A percentile compares a stretch with the other conserved stretches of the same genome.
phyloP scores from a whole-genome alignment of 1,140 invertebrate genomes.

The Charaxes varanes region DNA sequence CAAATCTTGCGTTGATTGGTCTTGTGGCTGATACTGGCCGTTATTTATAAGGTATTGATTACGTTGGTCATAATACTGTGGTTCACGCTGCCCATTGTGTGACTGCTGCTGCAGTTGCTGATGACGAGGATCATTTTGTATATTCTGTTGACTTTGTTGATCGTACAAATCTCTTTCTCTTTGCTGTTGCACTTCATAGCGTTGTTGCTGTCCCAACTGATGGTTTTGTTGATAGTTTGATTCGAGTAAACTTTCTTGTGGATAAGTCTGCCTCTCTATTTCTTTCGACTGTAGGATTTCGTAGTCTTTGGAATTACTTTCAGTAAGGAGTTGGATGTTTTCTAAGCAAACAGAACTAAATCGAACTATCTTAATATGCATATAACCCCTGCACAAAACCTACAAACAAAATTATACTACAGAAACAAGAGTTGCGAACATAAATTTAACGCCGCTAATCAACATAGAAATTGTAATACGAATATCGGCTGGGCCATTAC shows the following conservation, averaged over 20 bases:
- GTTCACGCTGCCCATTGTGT: constrained; percentile 19
- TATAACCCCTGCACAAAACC: constrained; percentile 16
- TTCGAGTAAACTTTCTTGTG: not conserved
- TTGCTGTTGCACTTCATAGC: not conserved
- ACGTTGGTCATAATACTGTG: constrained; percentile 12
- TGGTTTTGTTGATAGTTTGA: not conserved
- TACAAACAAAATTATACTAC: constrained; percentile 48
- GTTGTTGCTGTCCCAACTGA: not conserved
- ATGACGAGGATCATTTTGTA: not conserved
- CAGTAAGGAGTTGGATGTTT: not conserved
- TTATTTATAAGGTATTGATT: constrained; percentile 12
- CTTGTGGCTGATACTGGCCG: constrained; percentile 2
- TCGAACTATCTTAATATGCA: constrained; percentile 15
- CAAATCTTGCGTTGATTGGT: constrained; percentile 27
- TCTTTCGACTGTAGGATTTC: constrained; percentile 16
- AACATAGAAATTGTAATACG: constrained; percentile 65
- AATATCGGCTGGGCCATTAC: constrained; percentile 63
- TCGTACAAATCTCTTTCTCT: not conserved
- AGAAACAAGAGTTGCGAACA: constrained; percentile 43
- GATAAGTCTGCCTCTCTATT: constrained; percentile 2
- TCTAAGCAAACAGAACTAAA: constrained; percentile 5
- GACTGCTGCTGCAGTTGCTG: constrained; percentile 13
- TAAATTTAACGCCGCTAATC: constrained; percentile 60
- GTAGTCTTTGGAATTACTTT: constrained; percentile 8
- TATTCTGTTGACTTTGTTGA: not conserved